These are phyloP conservation scores for Rhadinocentrus ornatus DNA, from an alignment of 2,797 vertebrate genomes.

Conservation along the genomic window DNA sequence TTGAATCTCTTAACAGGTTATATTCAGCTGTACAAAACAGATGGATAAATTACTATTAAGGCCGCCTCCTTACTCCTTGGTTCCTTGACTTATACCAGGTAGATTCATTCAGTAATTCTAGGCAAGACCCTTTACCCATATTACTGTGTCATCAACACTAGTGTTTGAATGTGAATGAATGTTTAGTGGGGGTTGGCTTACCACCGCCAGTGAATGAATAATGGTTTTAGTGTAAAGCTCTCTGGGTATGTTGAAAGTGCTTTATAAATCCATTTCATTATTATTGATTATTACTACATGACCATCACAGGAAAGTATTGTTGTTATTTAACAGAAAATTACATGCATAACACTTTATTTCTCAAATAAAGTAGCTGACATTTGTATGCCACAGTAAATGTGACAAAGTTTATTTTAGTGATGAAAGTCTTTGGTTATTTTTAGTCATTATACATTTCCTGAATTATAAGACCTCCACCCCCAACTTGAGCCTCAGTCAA, in stretches of 20 bases:
- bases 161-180: not conserved
- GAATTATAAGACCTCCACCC: conserved; percentile 35
- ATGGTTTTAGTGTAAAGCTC: not conserved
- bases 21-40: no score
- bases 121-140: not conserved
- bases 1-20: no score
- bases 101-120: no score
- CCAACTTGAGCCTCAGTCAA: conserved; percentile 25
- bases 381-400: not conserved
- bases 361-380: not conserved
- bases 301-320: not conserved
- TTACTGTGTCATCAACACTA: not conserved
- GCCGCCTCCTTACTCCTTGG: not conserved
- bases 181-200: no score
- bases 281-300: not conserved
- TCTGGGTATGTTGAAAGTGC: not conserved
- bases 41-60: not conserved
- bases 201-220: not conserved
- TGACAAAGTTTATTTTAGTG: not conserved
- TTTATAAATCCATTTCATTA: not conserved
- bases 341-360: not conserved
- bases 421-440: not conserved
- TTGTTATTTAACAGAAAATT: not conserved
- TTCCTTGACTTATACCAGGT: not conserved
- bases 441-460: conserved; percentile 26